These are phyloP conservation scores for Odontothrips loti DNA, from an alignment of 2,888 invertebrate genomes.

Conservation along the genomic window DNA sequence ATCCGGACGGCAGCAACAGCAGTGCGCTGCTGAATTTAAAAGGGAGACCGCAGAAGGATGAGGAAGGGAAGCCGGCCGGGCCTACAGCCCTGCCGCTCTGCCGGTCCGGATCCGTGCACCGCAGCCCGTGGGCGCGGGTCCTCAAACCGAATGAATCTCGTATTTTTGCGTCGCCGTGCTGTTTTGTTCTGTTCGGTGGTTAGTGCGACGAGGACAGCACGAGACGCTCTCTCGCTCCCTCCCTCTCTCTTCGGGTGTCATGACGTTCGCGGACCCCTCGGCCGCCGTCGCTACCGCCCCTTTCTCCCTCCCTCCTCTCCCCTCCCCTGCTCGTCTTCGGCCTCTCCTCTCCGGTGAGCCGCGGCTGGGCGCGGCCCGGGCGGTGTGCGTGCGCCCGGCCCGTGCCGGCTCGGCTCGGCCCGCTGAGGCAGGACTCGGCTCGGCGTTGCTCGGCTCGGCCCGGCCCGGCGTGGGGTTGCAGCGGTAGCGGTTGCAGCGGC, in stretches of 20 bases:
- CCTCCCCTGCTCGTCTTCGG: background rate
- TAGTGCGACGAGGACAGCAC: background rate
- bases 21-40: too few relatives aligned
- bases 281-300: background rate
- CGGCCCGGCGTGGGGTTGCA: too few relatives aligned
- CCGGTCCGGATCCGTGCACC: too few relatives aligned
- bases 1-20: too few relatives aligned
- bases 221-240: background rate
- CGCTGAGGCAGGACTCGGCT: background rate
- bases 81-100: too few relatives aligned
- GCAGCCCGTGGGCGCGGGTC: too few relatives aligned
- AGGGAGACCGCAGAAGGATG: too few relatives aligned
- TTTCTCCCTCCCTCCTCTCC: background rate
- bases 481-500: background rate
- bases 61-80: background rate
- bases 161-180: background rate
- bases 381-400: background rate
- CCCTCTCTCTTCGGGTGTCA: background rate
- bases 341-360: background rate
- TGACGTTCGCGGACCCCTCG: background rate
- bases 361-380: background rate
- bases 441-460: background rate
- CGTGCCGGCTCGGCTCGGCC: background rate
- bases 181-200: background rate
- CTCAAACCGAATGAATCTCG: too few relatives aligned